phyloP scores from a whole-genome alignment of 2,797 vertebrate genomes.

The Urosaurus nigricauda region DNA sequence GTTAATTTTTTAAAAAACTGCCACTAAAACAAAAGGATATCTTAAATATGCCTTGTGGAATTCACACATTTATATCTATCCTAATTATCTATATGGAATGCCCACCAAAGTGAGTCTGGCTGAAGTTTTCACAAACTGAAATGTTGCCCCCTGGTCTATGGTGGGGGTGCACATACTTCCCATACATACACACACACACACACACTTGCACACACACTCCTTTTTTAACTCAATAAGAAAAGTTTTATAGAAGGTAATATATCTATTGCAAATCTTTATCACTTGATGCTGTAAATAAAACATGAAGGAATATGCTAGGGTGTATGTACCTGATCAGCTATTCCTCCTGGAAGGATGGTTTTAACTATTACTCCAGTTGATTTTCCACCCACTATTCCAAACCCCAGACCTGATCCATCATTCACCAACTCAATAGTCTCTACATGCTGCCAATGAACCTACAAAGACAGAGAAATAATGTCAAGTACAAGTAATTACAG shows the following conservation, averaged over 20 bases:
- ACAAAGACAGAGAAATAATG: slow-evolving; percentile 28
- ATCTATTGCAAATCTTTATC: not conserved
- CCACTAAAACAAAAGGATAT: not conserved
- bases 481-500: accelerated
- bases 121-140: not conserved
- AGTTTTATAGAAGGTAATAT: not conserved
- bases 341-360: slow-evolving; percentile 95
- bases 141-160: not conserved
- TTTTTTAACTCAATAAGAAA: not conserved
- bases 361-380: slow-evolving; percentile 96
- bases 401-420: slow-evolving; percentile 95
- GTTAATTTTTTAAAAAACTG: no score
- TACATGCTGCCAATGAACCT: slow-evolving; percentile 93
- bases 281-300: not conserved
- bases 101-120: not conserved
- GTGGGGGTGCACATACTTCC: not conserved
- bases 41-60: not conserved
- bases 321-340: slow-evolving; percentile 92
- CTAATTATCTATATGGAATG: not conserved
- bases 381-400: slow-evolving; percentile 97
- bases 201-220: not conserved
- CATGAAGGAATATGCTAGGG: not conserved
- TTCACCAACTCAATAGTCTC: slow-evolving; percentile 96
- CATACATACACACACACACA: not conserved
- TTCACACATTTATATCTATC: not conserved